Percentiles rank a stretch among this genome's conserved stretches.
Evolutionary conservation across 2,113 vertebrate genomes (phyloP).

Genomic region (Saccopteryx bilineata): DNA sequence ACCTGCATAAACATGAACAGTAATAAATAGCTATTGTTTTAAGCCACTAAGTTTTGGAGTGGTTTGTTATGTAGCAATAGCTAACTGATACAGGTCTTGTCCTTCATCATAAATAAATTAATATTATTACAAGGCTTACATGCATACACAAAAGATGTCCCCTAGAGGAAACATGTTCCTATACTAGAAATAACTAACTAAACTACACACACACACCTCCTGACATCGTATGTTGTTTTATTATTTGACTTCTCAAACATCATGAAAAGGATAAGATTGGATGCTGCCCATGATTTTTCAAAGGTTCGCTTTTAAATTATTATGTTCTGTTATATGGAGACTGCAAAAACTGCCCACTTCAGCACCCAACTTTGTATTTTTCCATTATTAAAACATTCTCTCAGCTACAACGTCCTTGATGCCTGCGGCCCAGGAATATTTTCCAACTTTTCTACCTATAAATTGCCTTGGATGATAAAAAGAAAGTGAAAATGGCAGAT

Average conservation of each 20-base stretch:
- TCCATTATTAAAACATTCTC: constrained; percentile 32
- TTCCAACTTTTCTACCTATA: neutral
- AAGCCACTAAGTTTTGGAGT: constrained; percentile 48
- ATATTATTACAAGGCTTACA: neutral
- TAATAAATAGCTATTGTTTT: constrained; percentile 12
- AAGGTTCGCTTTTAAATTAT: constrained; percentile 3
- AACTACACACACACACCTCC: neutral
- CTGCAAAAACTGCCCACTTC: neutral
- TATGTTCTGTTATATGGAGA: neutral
- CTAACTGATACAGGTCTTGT: neutral
- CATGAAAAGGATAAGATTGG: neutral
- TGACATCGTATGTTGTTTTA: neutral
- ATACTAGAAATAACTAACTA: neutral
- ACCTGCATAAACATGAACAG: neutral
- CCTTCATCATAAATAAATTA: constrained; percentile 34
- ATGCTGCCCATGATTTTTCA: neutral
- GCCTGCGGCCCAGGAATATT: neutral
- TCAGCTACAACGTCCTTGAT: neutral
- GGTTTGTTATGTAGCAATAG: neutral
- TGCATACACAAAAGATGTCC: neutral
- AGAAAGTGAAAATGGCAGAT: neutral
- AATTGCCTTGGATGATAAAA: constrained; percentile 15
- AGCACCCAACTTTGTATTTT: constrained; percentile 8
- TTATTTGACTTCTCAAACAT: constrained; percentile 19
- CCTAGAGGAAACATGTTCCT: neutral